Percentiles rank a stretch among this genome's conserved stretches.
Conservation (phyloP, 35 echinoderm and acorn worm genomes). For the Strongylocentrotus purpuratus region DNA sequence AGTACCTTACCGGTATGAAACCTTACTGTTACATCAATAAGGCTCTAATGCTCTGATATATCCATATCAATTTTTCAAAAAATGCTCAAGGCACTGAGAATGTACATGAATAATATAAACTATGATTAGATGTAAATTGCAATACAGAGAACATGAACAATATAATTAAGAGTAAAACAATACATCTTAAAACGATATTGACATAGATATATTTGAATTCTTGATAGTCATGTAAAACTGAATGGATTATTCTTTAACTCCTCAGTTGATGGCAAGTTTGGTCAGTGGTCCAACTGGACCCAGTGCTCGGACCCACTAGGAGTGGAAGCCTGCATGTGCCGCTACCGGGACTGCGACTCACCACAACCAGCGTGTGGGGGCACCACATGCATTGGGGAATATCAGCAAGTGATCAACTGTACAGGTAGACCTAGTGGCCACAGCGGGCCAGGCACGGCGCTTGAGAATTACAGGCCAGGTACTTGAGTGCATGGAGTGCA, state of each 20-base stretch:
- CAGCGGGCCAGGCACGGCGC: not conserved
- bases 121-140: too few relatives aligned
- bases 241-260: not conserved
- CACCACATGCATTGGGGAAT: conserved; percentile 63
- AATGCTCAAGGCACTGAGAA: too few relatives aligned
- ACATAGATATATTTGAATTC: too few relatives aligned
- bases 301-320: conserved; percentile 71
- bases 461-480: conserved; percentile 44
- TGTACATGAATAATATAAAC: too few relatives aligned
- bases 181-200: not conserved
- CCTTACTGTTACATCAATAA: too few relatives aligned
- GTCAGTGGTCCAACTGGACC: conserved; percentile 91
- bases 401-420: conserved; percentile 91
- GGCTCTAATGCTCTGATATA: too few relatives aligned
- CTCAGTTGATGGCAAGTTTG: conserved; percentile 80
- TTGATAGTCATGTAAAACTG: too few relatives aligned
- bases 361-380: conserved; percentile 93
- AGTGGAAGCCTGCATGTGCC: conserved; percentile 68
- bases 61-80: too few relatives aligned
- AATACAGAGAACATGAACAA: not conserved
- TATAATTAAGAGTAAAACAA: not conserved
- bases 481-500: conserved; percentile 39
- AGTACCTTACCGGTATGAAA: too few relatives aligned
- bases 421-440: conserved; percentile 59
- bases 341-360: conserved; percentile 74